Conservation (phyloP, 2,888 invertebrate species). For the Gandaritis pyraliata region DNA sequence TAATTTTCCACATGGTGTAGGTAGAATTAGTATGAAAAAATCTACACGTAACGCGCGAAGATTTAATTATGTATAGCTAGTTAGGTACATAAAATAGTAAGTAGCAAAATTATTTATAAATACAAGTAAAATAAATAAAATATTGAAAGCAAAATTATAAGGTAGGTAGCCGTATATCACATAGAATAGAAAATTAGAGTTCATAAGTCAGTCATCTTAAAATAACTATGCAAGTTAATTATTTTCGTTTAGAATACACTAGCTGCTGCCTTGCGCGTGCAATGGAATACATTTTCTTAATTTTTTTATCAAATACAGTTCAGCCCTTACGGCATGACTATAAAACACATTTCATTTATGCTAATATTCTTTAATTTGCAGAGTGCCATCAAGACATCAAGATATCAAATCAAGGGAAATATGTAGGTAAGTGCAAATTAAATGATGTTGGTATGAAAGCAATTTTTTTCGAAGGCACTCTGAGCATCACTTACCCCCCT, state of each 20-base stretch:
- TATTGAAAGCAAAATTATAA: background rate
- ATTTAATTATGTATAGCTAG: no score
- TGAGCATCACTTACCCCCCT: background rate
- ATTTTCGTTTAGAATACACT: no score
- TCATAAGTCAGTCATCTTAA: background rate
- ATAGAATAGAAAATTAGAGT: background rate
- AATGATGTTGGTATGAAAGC: background rate
- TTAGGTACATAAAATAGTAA: background rate
- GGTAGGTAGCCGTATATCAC: background rate
- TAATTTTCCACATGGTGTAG: no score
- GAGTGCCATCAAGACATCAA: no score
- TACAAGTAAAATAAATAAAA: background rate
- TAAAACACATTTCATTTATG: no score
- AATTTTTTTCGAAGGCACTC: background rate
- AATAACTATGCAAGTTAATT: background rate
- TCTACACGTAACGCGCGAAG: background rate
- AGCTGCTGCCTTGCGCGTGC: no score
- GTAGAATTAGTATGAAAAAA: no score
- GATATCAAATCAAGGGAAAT: no score
- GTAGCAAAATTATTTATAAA: background rate
- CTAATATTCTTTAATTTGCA: no score
- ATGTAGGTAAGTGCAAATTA: background rate
- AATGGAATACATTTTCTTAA: no score
- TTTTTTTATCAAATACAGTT: no score
- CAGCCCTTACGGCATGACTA: no score